Evolutionary conservation across 2,113 vertebrate species (phyloP).

Genomic region (Festucalex cinctus): DNA sequence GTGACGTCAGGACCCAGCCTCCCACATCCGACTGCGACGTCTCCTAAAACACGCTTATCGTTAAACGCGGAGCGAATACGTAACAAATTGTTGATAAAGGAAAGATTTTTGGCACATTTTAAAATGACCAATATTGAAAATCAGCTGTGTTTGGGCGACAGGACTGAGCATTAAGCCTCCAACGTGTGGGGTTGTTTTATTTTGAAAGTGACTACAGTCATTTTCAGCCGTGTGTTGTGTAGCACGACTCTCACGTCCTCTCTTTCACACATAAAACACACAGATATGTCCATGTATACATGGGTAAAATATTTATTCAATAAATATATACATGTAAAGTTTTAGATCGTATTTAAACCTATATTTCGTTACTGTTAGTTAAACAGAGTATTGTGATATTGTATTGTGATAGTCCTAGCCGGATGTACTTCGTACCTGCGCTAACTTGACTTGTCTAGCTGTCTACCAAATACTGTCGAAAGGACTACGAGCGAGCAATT

Average conservation of each 20-base stretch:
- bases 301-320: not conserved
- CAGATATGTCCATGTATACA: too few species aligned
- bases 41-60: not conserved
- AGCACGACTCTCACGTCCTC: too few species aligned
- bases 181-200: not conserved
- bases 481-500: constrained; percentile 12
- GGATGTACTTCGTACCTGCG: constrained; percentile 7
- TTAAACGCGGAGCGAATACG: not conserved
- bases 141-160: not conserved
- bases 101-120: not conserved
- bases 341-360: not conserved
- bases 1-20: constrained; percentile 39
- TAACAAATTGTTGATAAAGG: not conserved
- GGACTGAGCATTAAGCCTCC: not conserved
- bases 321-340: not conserved
- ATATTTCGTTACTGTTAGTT: rapidly evolving
- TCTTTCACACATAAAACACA: not conserved
- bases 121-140: not conserved
- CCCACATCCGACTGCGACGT: constrained; percentile 10
- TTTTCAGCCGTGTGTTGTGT: too few species aligned
- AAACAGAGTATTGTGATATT: not conserved
- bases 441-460: constrained; percentile 4
- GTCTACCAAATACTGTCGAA: constrained; percentile 3
- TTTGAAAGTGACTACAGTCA: not conserved
- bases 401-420: constrained; percentile 26